Percentiles rank a stretch among this genome's conserved stretches.
Evolutionary conservation across 2,113 vertebrate genomes (phyloP).

Genomic region (Paedocypris sp.): DNA sequence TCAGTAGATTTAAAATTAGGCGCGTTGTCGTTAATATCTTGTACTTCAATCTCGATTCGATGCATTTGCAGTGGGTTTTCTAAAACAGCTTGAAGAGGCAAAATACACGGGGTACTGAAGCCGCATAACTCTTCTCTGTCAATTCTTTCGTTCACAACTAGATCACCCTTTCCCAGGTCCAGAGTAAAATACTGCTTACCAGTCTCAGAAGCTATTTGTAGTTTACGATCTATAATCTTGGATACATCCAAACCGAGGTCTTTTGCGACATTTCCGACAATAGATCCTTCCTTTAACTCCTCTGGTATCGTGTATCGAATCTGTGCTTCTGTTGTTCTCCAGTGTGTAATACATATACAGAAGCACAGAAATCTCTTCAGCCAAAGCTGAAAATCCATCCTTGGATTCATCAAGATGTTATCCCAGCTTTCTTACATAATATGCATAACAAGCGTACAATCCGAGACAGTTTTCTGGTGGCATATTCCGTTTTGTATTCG

Average conservation of each 20-base stretch:
- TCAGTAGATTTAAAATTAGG: constrained; percentile 57
- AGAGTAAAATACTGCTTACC: constrained; percentile 65
- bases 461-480: background rate
- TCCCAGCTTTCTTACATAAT: constrained; percentile 8
- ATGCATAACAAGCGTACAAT: background rate
- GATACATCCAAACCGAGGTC: constrained; percentile 63
- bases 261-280: constrained; percentile 62
- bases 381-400: constrained; percentile 17
- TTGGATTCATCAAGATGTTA: constrained; percentile 13
- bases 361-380: constrained; percentile 42
- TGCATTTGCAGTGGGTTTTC: constrained; percentile 50
- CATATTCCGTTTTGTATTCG: constrained; percentile 1
- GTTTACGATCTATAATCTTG: constrained; percentile 63
- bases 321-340: constrained; percentile 47
- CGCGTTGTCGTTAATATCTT: constrained; percentile 62
- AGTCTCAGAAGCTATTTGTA: constrained; percentile 60
- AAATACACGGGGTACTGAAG: constrained; percentile 39
- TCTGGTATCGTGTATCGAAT: constrained; percentile 61
- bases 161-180: constrained; percentile 46
- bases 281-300: constrained; percentile 53
- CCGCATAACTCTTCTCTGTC: constrained; percentile 51
- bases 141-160: constrained; percentile 45
- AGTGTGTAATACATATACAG: constrained; percentile 35
- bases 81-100: constrained; percentile 49
- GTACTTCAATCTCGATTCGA: constrained; percentile 60